Percentiles rank a stretch among this genome's conserved stretches.
These are phyloP conservation scores for Aurelia sp. DNA, from an alignment of 30 jellyfish, hydroid and myxozoan genomes.

Conservation along the genomic window DNA sequence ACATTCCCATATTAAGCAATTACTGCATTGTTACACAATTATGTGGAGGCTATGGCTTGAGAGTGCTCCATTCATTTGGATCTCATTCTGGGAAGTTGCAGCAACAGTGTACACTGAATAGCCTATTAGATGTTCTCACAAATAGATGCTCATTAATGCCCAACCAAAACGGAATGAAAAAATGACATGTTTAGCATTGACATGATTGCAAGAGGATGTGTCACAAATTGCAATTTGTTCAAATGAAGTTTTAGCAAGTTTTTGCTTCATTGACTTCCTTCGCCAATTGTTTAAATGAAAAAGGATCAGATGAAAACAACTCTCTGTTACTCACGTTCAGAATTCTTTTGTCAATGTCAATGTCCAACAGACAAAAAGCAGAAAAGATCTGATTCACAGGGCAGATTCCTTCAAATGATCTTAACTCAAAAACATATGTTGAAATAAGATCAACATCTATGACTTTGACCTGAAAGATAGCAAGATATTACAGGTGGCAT, in stretches of 20 bases:
- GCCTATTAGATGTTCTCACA: no score
- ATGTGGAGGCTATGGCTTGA: no score
- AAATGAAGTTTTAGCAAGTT: not conserved
- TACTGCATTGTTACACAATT: no score
- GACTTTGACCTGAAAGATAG: not conserved
- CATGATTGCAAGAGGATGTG: no score
- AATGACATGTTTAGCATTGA: no score
- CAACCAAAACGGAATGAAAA: no score
- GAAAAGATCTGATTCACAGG: slow-evolving; percentile 8
- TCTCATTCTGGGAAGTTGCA: no score
- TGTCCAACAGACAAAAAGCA: slow-evolving; percentile 25
- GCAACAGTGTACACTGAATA: no score
- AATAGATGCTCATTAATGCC: no score
- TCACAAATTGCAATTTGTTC: no score
- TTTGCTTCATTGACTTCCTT: not conserved
- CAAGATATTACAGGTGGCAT: not conserved
- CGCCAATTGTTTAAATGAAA: not conserved
- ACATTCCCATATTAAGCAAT: no score
- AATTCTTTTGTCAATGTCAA: slow-evolving; percentile 1
- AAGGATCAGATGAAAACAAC: not conserved
- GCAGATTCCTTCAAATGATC: slow-evolving; percentile 23
- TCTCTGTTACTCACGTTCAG: not conserved
- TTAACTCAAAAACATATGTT: not conserved
- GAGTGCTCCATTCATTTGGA: no score
- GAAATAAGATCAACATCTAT: not conserved